phyloP scores from a whole-genome alignment of 1,140 invertebrate genomes.

The Piezodorus guildinii region DNA sequence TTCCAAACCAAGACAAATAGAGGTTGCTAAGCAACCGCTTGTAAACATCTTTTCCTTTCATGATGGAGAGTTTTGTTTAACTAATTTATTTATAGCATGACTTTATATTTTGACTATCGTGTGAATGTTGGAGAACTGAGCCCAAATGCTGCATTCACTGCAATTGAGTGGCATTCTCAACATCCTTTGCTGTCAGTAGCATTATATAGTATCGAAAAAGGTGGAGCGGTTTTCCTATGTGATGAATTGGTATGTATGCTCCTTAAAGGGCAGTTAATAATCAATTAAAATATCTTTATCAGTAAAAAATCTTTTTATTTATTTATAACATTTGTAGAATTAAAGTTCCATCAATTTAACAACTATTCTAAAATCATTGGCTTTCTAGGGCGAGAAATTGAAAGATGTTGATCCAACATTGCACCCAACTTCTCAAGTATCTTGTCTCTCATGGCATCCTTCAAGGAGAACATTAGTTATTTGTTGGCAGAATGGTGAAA shows the following conservation, averaged over 20 bases:
- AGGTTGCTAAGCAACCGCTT: too few relatives aligned
- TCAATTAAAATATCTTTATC: too few relatives aligned
- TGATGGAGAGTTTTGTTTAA: too few relatives aligned
- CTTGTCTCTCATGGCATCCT: slow-evolving; percentile 80
- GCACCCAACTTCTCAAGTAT: slow-evolving; percentile 61
- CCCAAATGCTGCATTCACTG: slow-evolving; percentile 17
- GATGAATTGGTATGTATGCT: slow-evolving; percentile 62
- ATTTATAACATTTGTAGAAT: too few relatives aligned
- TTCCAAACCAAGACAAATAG: too few relatives aligned
- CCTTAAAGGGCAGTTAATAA: neutral
- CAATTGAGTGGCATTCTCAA: slow-evolving; percentile 29
- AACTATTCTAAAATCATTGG: too few relatives aligned
- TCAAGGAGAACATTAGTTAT: slow-evolving; percentile 63
- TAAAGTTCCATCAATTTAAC: too few relatives aligned
- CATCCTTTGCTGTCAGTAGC: slow-evolving; percentile 56
- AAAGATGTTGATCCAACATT: slow-evolving; percentile 64
- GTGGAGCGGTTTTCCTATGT: slow-evolving; percentile 76
- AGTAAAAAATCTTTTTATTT: too few relatives aligned
- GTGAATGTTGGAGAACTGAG: slow-evolving; percentile 25
- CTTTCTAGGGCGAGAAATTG: slow-evolving; percentile 58
- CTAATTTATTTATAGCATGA: slow-evolving; percentile 23
- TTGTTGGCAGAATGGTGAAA: slow-evolving; percentile 85
- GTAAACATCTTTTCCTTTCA: too few relatives aligned
- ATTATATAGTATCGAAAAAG: slow-evolving; percentile 72
- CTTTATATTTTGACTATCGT: slow-evolving; percentile 31